Conservation (phyloP, 2,797 vertebrate species). For the Gallinago solitaria region DNA sequence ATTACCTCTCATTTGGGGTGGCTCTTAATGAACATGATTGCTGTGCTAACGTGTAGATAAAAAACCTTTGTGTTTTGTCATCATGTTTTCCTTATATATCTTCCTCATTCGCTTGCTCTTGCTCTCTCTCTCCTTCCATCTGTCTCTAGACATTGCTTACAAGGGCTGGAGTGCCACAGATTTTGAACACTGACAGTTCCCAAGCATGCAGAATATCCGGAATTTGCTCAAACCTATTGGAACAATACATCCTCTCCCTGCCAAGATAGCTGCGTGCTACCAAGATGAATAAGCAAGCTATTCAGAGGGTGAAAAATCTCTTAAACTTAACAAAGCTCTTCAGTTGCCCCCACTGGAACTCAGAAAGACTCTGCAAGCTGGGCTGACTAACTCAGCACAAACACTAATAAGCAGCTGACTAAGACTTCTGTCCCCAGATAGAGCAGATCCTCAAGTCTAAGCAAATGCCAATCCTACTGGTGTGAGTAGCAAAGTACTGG, state of each 20-base stretch:
- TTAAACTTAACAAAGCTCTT: not conserved
- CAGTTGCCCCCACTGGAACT: not conserved
- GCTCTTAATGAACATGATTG: not conserved
- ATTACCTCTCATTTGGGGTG: not conserved
- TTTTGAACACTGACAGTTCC: not conserved
- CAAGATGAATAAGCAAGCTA: not conserved
- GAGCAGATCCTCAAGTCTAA: not conserved
- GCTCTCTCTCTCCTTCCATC: not conserved
- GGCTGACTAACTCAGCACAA: not conserved
- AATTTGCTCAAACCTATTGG: not conserved
- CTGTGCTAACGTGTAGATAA: not conserved
- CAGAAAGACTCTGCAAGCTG: not conserved
- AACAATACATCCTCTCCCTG: not conserved
- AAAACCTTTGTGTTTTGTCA: not conserved
- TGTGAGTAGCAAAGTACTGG: not conserved
- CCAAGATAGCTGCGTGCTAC: not conserved
- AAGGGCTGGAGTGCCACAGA: not conserved
- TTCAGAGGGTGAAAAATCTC: not conserved
- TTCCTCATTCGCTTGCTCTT: not conserved
- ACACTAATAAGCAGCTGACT: not conserved
- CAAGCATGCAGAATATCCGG: not conserved
- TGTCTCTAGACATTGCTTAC: not conserved
- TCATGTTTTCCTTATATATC: not conserved
- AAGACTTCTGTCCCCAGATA: not conserved
- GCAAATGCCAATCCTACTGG: not conserved